phyloP scores from a whole-genome alignment of 2,113 vertebrate species.

The Narcine bancroftii region DNA sequence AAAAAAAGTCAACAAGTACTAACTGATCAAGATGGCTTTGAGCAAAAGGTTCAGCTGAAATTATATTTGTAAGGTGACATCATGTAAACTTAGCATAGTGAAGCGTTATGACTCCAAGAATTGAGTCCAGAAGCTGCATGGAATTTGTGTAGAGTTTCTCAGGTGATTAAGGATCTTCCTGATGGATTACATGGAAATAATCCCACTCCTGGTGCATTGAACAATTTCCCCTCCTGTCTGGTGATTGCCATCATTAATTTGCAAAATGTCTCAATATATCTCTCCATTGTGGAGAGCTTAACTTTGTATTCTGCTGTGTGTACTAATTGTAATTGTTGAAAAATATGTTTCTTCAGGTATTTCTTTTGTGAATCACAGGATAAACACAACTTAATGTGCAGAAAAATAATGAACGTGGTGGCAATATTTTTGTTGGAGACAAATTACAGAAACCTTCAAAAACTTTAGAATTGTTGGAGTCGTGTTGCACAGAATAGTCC shows the following conservation, averaged over 20 bases:
- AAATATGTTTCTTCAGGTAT: neutral
- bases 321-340: neutral
- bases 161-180: neutral
- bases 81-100: neutral
- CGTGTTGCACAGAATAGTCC: too few species aligned
- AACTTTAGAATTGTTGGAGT: too few species aligned
- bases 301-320: neutral
- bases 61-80: neutral
- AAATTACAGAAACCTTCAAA: too few species aligned
- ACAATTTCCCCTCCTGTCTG: neutral
- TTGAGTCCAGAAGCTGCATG: neutral
- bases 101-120: neutral
- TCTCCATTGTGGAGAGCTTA: neutral
- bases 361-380: neutral
- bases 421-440: too few species aligned
- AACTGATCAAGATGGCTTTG: neutral
- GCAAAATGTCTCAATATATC: neutral
- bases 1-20: neutral
- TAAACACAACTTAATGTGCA: too few species aligned
- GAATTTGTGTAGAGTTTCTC: neutral
- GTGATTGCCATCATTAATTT: neutral
- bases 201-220: neutral
- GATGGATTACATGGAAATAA: neutral
- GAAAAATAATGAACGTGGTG: too few species aligned
- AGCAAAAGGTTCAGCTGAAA: neutral